These are phyloP conservation scores for Drosophila rubida DNA, from an alignment of 2,888 invertebrate genomes.

Conservation along the genomic window DNA sequence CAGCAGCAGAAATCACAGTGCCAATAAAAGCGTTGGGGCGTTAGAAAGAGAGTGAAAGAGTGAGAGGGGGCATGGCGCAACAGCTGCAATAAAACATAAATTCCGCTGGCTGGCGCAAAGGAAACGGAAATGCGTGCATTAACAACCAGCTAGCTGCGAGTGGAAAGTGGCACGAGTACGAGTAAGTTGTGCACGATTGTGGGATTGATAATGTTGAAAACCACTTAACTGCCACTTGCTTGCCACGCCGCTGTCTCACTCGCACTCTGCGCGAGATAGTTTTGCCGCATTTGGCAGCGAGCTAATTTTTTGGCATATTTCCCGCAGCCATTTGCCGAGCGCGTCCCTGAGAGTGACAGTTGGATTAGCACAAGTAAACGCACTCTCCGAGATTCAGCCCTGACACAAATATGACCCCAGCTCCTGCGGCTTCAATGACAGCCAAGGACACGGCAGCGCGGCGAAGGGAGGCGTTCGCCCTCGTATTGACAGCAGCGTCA, in stretches of 20 bases:
- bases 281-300: conserved; percentile 47
- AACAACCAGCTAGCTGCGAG: conserved; percentile 37
- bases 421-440: conserved; percentile 45
- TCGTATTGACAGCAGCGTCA: conserved; percentile 42
- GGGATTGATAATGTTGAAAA: conserved; percentile 57
- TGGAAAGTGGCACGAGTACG: too few species aligned
- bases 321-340: conserved; percentile 58
- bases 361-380: conserved; percentile 60
- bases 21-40: conserved; percentile 65
- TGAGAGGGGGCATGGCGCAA: conserved; percentile 33
- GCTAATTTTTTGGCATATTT: conserved; percentile 70
- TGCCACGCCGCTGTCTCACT: conserved; percentile 17
- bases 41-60: too few species aligned
- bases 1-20: conserved; percentile 67
- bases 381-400: conserved; percentile 50
- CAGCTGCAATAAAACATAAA: conserved; percentile 74
- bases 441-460: conserved; percentile 38
- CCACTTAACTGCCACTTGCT: conserved; percentile 55
- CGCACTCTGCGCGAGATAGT: conserved; percentile 32
- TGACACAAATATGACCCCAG: conserved; percentile 67
- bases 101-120: conserved; percentile 39
- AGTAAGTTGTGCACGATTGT: neutral
- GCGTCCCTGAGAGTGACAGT: conserved; percentile 66
- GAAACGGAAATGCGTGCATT: conserved; percentile 75
- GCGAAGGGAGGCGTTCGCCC: neutral